Evolutionary conservation across 30 jellyfish, hydroid and myxozoan genomes (phyloP).

Genomic region (Chrysaora quinquecirrha): DNA sequence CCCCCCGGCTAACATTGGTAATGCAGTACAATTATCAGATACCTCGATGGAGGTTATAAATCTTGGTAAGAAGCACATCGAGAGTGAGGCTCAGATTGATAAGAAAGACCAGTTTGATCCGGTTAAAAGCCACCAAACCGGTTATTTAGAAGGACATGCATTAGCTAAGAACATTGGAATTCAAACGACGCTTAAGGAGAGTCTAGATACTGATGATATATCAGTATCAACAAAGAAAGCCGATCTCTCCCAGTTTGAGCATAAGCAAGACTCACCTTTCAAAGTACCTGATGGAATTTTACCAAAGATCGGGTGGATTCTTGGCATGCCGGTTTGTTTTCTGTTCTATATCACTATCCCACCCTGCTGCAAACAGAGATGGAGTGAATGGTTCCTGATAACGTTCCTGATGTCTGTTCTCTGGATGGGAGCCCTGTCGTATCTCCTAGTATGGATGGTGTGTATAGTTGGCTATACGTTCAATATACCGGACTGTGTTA

Average conservation of each 20-base stretch:
- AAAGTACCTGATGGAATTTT: conserved; percentile 81
- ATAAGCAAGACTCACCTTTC: conserved; percentile 92
- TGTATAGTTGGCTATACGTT: conserved; percentile 92
- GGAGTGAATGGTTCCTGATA: conserved; percentile 94
- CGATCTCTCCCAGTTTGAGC: conserved; percentile 89
- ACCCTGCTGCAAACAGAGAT: conserved; percentile 89
- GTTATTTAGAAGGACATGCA: conserved; percentile 53
- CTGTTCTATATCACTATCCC: conserved; percentile 93
- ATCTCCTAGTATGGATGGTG: conserved; percentile 99
- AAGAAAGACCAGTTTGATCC: conserved; percentile 25
- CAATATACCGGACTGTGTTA: conserved; percentile 98
- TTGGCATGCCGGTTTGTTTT: conserved; percentile 96
- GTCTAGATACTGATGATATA: not conserved
- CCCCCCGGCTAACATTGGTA: conserved; percentile 4
- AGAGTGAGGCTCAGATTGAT: conserved; percentile 17
- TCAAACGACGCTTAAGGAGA: conserved; percentile 55
- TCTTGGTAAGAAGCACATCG: not conserved
- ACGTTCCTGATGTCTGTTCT: conserved; percentile 96
- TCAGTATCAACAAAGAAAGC: conserved; percentile 40
- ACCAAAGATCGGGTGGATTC: conserved; percentile 84
- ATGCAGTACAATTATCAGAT: not conserved
- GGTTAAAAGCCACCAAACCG: conserved; percentile 34
- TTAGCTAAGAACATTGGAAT: conserved; percentile 51
- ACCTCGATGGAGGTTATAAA: not conserved
- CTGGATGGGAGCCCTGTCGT: conserved; percentile 96